These are phyloP conservation scores for Apodemia zela DNA, from an alignment of 2,888 invertebrate genomes.

Conservation along the genomic window DNA sequence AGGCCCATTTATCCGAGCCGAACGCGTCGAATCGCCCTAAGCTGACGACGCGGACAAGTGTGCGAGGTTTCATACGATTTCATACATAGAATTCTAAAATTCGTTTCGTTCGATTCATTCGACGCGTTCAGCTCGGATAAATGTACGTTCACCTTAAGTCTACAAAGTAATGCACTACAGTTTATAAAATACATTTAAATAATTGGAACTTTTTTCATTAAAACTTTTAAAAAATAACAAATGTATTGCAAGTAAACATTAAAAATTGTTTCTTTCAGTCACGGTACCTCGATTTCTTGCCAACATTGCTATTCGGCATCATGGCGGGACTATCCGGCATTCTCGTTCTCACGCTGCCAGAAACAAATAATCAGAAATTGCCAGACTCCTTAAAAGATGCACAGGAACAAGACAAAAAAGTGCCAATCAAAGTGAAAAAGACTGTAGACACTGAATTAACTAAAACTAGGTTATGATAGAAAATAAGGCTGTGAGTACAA, in stretches of 20 bases:
- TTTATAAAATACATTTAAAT: too few species aligned
- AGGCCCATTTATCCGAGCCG: too few species aligned
- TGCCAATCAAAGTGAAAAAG: slow-evolving; percentile 27
- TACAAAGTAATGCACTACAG: too few species aligned
- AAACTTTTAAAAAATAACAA: too few species aligned
- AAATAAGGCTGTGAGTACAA: background rate
- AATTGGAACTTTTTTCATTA: too few species aligned
- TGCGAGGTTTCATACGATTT: too few species aligned
- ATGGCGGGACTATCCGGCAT: slow-evolving; percentile 78
- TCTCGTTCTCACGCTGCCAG: slow-evolving; percentile 80
- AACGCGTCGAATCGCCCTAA: too few species aligned
- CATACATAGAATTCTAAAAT: too few species aligned
- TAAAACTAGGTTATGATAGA: slow-evolving; percentile 42
- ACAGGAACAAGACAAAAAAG: slow-evolving; percentile 56
- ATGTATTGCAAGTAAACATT: background rate
- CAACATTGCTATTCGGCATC: slow-evolving; percentile 80
- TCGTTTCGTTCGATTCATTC: too few species aligned
- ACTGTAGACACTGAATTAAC: slow-evolving; percentile 34
- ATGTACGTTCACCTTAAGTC: too few species aligned
- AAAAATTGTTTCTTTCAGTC: slow-evolving; percentile 33
- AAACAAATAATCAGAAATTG: slow-evolving; percentile 80
- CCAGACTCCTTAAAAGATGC: slow-evolving; percentile 83
- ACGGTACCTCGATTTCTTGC: slow-evolving; percentile 66
- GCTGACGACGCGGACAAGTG: too few species aligned
- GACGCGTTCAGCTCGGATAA: too few species aligned